Percentiles rank a stretch among this genome's conserved stretches.
These are phyloP conservation scores for Sipunculus nudus DNA, from an alignment of 2,888 invertebrate species.

Conservation along the genomic window DNA sequence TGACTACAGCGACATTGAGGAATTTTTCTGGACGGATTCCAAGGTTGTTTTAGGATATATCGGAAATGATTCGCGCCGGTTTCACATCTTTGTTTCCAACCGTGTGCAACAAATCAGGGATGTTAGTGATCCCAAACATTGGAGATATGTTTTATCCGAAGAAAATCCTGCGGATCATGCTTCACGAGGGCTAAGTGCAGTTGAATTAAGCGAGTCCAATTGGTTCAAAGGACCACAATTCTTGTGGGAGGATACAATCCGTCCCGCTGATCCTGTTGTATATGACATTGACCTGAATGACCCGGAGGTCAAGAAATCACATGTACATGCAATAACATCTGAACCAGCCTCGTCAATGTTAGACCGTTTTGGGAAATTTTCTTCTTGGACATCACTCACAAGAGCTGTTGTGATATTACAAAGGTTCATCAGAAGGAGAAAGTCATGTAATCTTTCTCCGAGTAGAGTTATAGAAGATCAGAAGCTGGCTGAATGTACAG, in stretches of 20 bases:
- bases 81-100: slow-evolving; percentile 48
- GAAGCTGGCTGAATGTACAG: no score
- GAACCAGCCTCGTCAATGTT: no score
- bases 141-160: slow-evolving; percentile 44
- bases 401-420: no score
- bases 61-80: slow-evolving; percentile 29
- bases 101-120: slow-evolving; percentile 41
- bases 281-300: neutral
- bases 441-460: no score
- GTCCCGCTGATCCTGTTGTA: neutral
- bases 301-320: slow-evolving; percentile 4
- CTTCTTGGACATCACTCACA: no score
- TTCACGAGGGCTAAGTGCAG: slow-evolving; percentile 36
- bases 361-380: no score
- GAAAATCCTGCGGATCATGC: slow-evolving; percentile 55
- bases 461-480: no score
- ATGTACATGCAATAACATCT: neutral
- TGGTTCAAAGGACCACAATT: slow-evolving; percentile 26
- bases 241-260: slow-evolving; percentile 18
- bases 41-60: slow-evolving; percentile 25
- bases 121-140: slow-evolving; percentile 21
- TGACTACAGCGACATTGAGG: neutral
- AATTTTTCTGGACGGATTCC: slow-evolving; percentile 30
- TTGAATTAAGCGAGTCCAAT: slow-evolving; percentile 18
- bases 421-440: no score